Evolutionary conservation across 2,888 invertebrate species (phyloP).

Genomic region (Alloscopus bannaensis): DNA sequence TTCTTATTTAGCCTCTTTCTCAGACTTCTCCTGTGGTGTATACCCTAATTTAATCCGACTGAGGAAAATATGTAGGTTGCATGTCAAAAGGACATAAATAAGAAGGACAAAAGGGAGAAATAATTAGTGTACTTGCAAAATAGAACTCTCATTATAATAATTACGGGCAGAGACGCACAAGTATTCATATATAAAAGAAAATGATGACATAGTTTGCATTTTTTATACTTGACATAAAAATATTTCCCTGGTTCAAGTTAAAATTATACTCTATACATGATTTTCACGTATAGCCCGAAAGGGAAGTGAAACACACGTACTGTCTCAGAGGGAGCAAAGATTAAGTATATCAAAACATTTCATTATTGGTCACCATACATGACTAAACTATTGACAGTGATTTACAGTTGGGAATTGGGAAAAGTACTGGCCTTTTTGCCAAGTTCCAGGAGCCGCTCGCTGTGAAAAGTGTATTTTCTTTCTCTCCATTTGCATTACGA

Average conservation of each 20-base stretch:
- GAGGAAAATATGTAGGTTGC: constrained; percentile 58
- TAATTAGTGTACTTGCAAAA: constrained; percentile 57
- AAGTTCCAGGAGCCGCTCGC: constrained; percentile 41
- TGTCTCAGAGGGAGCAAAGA: too few relatives aligned
- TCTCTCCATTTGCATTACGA: constrained; percentile 15
- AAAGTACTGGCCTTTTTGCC: too few relatives aligned
- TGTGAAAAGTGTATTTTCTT: constrained; percentile 27
- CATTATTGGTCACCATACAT: constrained; percentile 31
- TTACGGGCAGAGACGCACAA: too few relatives aligned
- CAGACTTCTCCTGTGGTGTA: too few relatives aligned
- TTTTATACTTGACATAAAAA: too few relatives aligned
- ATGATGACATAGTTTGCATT: constrained; percentile 52
- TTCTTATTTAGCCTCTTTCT: too few relatives aligned
- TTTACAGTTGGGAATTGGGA: constrained; percentile 47
- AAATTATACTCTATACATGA: too few relatives aligned
- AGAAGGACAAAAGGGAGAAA: constrained; percentile 45
- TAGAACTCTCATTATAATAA: constrained; percentile 62
- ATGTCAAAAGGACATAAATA: constrained; percentile 54
- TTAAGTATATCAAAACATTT: constrained; percentile 29
- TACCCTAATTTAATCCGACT: too few relatives aligned
- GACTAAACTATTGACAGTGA: constrained; percentile 57
- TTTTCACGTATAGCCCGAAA: too few relatives aligned
- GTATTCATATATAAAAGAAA: too few relatives aligned
- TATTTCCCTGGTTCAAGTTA: too few relatives aligned
- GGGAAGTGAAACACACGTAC: too few relatives aligned